These are phyloP conservation scores for Drosophila kuntzei DNA, from an alignment of 2,888 invertebrate genomes.

Conservation along the genomic window DNA sequence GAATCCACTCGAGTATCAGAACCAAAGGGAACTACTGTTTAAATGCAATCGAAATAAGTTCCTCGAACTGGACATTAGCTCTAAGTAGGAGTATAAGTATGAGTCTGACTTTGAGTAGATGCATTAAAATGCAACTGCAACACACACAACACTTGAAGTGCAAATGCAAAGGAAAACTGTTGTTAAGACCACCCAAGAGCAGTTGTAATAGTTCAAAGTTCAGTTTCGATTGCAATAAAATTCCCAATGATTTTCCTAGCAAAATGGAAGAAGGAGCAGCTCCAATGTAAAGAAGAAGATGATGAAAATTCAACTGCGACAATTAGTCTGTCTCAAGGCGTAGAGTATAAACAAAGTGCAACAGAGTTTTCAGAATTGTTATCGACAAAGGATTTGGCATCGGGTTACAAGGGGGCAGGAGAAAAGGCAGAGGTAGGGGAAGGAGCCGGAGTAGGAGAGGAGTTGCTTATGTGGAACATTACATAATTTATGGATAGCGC, in stretches of 20 bases:
- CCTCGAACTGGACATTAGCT: constrained; percentile 59
- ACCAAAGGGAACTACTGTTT: constrained; percentile 67
- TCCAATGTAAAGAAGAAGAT: neutral
- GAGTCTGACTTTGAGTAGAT: constrained; percentile 23
- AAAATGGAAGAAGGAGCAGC: constrained; percentile 14
- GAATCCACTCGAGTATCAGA: constrained; percentile 59
- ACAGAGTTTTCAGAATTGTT: constrained; percentile 69
- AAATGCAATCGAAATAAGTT: constrained; percentile 36
- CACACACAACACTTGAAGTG: constrained; percentile 40
- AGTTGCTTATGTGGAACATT: constrained; percentile 46
- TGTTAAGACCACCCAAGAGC: constrained; percentile 61
- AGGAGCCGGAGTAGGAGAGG: constrained; percentile 2
- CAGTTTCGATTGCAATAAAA: constrained; percentile 44
- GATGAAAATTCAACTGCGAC: constrained; percentile 40
- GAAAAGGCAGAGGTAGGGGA: neutral
- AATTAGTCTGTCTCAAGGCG: constrained; percentile 74
- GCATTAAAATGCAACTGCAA: constrained; percentile 54
- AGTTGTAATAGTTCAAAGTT: constrained; percentile 3
- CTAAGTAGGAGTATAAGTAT: constrained; percentile 27
- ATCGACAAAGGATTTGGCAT: constrained; percentile 72
- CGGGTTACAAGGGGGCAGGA: constrained; percentile 50
- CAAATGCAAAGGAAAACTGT: constrained; percentile 33
- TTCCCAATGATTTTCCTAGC: constrained; percentile 13
- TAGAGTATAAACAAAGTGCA: constrained; percentile 67
- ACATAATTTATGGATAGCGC: constrained; percentile 79